Evolutionary conservation across 2,797 vertebrate genomes (phyloP), one percentile per base, ranked within the genome.

Genomic region (Phalanger gymnotis): DNA sequence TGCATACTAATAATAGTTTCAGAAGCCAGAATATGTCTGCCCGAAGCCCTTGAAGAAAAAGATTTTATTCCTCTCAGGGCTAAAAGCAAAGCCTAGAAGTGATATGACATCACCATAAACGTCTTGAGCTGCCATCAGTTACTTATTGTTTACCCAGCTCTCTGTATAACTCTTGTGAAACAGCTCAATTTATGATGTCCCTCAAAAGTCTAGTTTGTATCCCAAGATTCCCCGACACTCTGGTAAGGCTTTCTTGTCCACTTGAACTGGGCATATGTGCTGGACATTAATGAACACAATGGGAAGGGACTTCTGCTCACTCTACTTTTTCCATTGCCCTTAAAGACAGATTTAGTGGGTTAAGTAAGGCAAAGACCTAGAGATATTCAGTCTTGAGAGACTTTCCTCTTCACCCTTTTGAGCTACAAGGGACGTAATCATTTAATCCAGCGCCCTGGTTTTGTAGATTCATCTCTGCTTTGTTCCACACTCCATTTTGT

Each of bases 311-410:
- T 57, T 53, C 51, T 22, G 5, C 52, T 40, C 31, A 51, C 5
- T 27, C 56, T 53, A 19, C 0, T 1, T 0, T 0, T 25, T n/a
- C 16, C 19, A 53, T 54, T 7, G 22, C 0, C 27, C 3, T 3
- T 34, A n/a, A 5, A 28, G 13, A 19, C 91, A 28, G 47, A 19
- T 53, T 54, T 90, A 51, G 2, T 47, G 31, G 92, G 52, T n/a
- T n/a, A n/a, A n/a, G 51, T 31, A 19, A 52, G 47, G 53, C 53
- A 30, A 27, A 31, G 13, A 4, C 1, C 0, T 7, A 19, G 55
- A 54, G 53, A 31, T 1, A 54, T 54, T 54, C 53, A 54, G 19
- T 61, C 58, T 87, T 81, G 7, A 4, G 5, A 19, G 31, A 6
- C 6, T 19, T 34, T 11, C 40, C 47, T 91, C 27, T 16, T 58